Percentiles rank a stretch among this genome's conserved stretches.
Conservation (phyloP, 2,888 invertebrate genomes). For the Trimorus sp. region DNA sequence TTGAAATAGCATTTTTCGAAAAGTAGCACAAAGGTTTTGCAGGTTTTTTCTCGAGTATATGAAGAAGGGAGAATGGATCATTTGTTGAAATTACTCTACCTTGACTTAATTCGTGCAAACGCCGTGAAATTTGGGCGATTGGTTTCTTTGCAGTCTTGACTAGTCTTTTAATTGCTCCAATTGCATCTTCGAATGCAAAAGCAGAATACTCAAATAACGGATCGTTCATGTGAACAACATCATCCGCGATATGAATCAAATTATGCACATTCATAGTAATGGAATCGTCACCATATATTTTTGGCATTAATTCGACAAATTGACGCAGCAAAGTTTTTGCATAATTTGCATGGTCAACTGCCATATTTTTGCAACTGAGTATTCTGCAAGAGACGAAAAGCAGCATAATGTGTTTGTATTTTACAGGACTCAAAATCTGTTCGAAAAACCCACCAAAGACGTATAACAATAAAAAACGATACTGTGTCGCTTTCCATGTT, state of each 20-base stretch:
- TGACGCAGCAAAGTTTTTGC: slow-evolving; percentile 39
- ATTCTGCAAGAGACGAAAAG: slow-evolving; percentile 57
- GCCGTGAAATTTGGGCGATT: slow-evolving; percentile 13
- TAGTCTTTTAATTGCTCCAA: slow-evolving; percentile 19
- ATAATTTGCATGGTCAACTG: slow-evolving; percentile 4
- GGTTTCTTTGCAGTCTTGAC: slow-evolving; percentile 24
- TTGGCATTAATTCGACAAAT: slow-evolving; percentile 50
- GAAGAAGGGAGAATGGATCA: slow-evolving; percentile 17
- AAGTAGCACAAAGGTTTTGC: no score
- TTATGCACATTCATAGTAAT: slow-evolving; percentile 62
- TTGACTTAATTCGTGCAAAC: slow-evolving; percentile 17
- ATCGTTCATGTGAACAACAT: slow-evolving; percentile 33
- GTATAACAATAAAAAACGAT: slow-evolving; percentile 5
- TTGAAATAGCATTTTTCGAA: background rate
- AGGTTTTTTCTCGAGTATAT: slow-evolving; percentile 4
- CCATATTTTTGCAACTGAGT: slow-evolving; percentile 8
- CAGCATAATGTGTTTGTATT: slow-evolving; percentile 52
- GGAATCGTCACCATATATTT: slow-evolving; percentile 54
- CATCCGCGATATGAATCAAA: slow-evolving; percentile 62
- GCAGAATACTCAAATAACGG: slow-evolving; percentile 40
- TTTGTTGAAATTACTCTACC: background rate
- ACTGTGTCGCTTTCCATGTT: slow-evolving; percentile 5
- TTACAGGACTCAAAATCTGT: background rate
- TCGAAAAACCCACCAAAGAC: background rate
- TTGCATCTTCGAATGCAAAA: slow-evolving; percentile 12